Base-by-base conservation (phyloP, 2,797 vertebrate genomes). In the Pterois miles region DNA sequence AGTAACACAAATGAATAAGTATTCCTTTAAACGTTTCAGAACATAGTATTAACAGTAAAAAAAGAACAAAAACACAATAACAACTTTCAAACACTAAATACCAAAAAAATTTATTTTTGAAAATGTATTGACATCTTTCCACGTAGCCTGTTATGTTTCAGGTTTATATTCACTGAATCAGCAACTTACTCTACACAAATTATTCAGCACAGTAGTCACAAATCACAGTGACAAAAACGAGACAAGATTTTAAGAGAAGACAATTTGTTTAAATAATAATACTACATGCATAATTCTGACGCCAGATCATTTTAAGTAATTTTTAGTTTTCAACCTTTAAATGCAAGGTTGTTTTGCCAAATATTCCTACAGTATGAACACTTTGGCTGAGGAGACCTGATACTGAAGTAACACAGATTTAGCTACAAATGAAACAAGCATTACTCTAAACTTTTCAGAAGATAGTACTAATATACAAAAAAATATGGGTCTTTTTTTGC, bases 1-100 rank as follows among this genome's bases (percentile, higher is more conserved):
- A n/a, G 31, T 22, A 12, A 48, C 58, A 13, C 46, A 53, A 33
- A 68, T 60, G 1, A 23, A 14, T n/a, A 8, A 31, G 8, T 14
- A 25, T 53, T 40, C 13, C 6, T 8, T 40, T 67, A 38, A 29
- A 31, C 12, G 2, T 48, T 2, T 31, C 7, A 38, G 11, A 50
- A 18, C 3, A 46, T 25, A 25, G 13, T 18, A 38, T 25, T 38
- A 13, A 38, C 7, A 3, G 8, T 48, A 48, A 48, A 48, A 48
- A 7, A 8, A 7, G 0, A 43, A 43, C n/a, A n/a, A 43, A 18
- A 43, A 43, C 3, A 0, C 14, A 12, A 38, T 54, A 56, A 56
- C 0, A 29, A 20, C 14, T 57, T n/a, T n/a, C n/a, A n/a, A n/a
- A n/a, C n/a, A n/a, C n/a, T n/a, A n/a, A n/a, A n/a, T n/a, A n/a